These are phyloP conservation scores for Psilanteris sp. DNA, from an alignment of 1,140 invertebrate genomes.

Conservation along the genomic window DNA sequence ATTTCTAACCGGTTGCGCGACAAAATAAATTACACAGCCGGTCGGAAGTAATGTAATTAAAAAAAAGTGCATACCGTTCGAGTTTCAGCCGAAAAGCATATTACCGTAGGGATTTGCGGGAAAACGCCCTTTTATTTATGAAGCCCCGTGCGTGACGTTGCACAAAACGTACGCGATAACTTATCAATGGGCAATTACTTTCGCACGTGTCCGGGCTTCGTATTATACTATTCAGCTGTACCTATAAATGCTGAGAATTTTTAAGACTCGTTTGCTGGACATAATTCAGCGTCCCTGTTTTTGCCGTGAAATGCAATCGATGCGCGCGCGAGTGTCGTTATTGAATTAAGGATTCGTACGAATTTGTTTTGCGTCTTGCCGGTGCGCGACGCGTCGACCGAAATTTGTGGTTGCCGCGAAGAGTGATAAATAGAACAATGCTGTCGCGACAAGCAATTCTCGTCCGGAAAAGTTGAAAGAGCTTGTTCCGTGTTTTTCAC, in stretches of 20 bases:
- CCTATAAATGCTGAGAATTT: slow-evolving; percentile 28
- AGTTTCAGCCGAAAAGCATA: slow-evolving; percentile 13
- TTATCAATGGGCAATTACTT: slow-evolving; percentile 56
- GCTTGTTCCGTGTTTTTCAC: slow-evolving; percentile 22
- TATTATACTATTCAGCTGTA: slow-evolving; percentile 26
- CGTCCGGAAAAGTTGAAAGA: slow-evolving; percentile 36
- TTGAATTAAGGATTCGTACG: slow-evolving; percentile 23
- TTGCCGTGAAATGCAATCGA: slow-evolving; percentile 13
- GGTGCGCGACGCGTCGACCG: not conserved
- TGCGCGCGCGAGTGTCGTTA: slow-evolving; percentile 6
- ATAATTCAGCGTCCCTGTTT: slow-evolving; percentile 15
- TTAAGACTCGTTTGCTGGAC: not conserved
- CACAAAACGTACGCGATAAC: slow-evolving; percentile 34
- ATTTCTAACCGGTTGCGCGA: no score
- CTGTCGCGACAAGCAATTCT: slow-evolving; percentile 45
- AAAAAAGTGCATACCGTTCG: no score
- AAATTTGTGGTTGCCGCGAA: slow-evolving; percentile 21
- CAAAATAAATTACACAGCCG: no score
- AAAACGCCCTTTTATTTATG: slow-evolving; percentile 29
- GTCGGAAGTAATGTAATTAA: no score
- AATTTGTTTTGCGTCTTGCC: slow-evolving; percentile 7
- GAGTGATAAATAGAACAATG: slow-evolving; percentile 37
- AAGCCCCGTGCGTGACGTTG: slow-evolving; percentile 35
- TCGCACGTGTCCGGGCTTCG: slow-evolving; percentile 30
- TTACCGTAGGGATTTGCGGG: slow-evolving; percentile 8